phyloP scores from a whole-genome alignment of 2,888 invertebrate species.

The Buathra laborator region DNA sequence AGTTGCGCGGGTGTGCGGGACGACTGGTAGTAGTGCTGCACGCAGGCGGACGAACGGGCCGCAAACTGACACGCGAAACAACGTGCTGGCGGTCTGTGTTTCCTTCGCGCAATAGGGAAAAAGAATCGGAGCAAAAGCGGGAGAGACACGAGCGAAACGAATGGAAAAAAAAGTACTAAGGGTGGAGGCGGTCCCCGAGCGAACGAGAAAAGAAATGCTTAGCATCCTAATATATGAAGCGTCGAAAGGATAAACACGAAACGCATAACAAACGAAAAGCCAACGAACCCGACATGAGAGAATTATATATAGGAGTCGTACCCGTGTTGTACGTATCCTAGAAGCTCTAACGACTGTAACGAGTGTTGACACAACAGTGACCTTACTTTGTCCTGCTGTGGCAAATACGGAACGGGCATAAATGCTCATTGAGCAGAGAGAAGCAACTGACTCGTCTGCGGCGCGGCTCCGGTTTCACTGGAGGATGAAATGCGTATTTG shows the following conservation, averaged over 20 bases:
- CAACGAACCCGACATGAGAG: not conserved
- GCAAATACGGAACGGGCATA: conserved; percentile 37
- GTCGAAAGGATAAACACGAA: not conserved
- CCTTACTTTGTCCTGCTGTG: conserved; percentile 55
- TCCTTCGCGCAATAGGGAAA: not conserved
- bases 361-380: conserved; percentile 65
- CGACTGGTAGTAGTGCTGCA: conserved; percentile 33
- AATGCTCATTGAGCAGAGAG: conserved; percentile 55
- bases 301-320: not conserved
- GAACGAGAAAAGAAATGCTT: not conserved
- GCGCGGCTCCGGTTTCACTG: conserved; percentile 53
- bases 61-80: conserved; percentile 58
- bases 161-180: not conserved
- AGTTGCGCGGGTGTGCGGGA: conserved; percentile 57
- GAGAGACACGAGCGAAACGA: not conserved
- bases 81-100: conserved; percentile 24
- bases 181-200: not conserved
- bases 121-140: not conserved
- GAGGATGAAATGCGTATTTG: conserved; percentile 58
- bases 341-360: conserved; percentile 53
- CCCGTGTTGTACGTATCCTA: not conserved
- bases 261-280: not conserved
- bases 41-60: conserved; percentile 46
- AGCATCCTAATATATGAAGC: conserved; percentile 3
- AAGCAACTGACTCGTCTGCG: conserved; percentile 29